Evolutionary conservation across 2,113 vertebrate genomes (phyloP).

Genomic region (Tautogolabrus adspersus): DNA sequence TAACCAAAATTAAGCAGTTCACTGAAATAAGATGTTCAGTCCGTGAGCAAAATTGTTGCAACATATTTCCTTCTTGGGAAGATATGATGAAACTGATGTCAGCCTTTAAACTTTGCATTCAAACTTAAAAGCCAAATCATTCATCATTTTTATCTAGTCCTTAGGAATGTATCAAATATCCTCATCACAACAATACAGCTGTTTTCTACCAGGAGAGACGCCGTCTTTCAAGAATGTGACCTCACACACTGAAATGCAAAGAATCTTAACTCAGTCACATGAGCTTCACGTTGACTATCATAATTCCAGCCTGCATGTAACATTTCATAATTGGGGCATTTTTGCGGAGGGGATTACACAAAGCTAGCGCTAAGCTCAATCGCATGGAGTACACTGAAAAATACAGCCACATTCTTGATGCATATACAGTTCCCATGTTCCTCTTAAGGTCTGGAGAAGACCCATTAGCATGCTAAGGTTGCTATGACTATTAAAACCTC

Average conservation of each 20-base stretch:
- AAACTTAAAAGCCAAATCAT: not conserved
- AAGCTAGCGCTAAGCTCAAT: slow-evolving; percentile 70
- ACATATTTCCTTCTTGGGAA: not conserved
- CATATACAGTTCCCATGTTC: slow-evolving; percentile 41
- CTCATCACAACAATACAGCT: not conserved
- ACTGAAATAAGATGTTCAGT: too few species aligned
- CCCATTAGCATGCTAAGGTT: slow-evolving; percentile 19
- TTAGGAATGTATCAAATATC: too few species aligned
- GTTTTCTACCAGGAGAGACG: not conserved
- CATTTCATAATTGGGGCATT: slow-evolving; percentile 63
- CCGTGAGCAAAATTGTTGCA: too few species aligned
- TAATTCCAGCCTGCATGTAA: slow-evolving; percentile 59
- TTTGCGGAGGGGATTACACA: slow-evolving; percentile 68
- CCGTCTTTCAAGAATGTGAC: not conserved
- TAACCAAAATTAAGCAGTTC: too few species aligned
- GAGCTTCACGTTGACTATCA: slow-evolving; percentile 65
- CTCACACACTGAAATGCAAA: slow-evolving; percentile 23
- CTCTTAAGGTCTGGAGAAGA: not conserved
- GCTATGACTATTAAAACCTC: slow-evolving; percentile 25
- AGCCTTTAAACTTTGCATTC: not conserved
- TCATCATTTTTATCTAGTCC: not conserved
- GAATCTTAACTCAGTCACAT: slow-evolving; percentile 70
- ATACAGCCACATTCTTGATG: slow-evolving; percentile 55
- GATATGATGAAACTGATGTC: not conserved
- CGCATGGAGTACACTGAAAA: slow-evolving; percentile 63